Base-by-base conservation (phyloP, 2,888 invertebrate species). In the Mythimna loreyi region DNA sequence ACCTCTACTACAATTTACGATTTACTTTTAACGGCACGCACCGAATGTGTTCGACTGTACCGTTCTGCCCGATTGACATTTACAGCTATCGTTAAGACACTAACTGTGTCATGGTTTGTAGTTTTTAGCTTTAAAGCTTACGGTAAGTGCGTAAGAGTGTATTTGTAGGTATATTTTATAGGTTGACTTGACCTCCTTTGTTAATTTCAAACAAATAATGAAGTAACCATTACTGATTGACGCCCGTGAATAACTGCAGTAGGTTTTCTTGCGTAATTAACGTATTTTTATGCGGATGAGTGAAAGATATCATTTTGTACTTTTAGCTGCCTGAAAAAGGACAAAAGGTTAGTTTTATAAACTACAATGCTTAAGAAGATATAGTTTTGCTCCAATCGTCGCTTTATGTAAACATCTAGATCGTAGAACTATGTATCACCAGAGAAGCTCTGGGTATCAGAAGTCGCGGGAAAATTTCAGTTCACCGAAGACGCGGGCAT, bases 1-100 rank as follows among this genome's bases (percentile, higher is more conserved):
- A 90, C 90, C 89, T 89, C 86, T 86, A 82, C 80, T 68, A 73
- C 69, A 76, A 77, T 81, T 85, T 83, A 84, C 84, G 80, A 83
- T 85, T 84, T 80, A 83, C 82, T 83, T 83, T 83, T 82, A 82
- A 78, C 82, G 57, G 72, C 84, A 76, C 76, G 78, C 70, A 76
- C 78, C 69, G 56, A 62, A 61, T 70, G 63, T 79, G 79, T 76
- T 63, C 67, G 52, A 55, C 57, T 75, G 74, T 76, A 74, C 74
- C 50, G 56, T 64, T 61, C 65, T 71, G 79, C 69, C 65, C 71
- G 68, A 80, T 75, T 70, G 81, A 73, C 81, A 63, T 83, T 83
- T 73, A 82, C 72, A 70, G 53, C 61, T 33, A 76, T 68, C 64
- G 78, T 84, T 76, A 84, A 82, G 58, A 64, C 63, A 71, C 74